These are phyloP conservation scores for Aurelia sp. DNA, from an alignment of 30 jellyfish, hydroid and myxozoan species.

Conservation along the genomic window DNA sequence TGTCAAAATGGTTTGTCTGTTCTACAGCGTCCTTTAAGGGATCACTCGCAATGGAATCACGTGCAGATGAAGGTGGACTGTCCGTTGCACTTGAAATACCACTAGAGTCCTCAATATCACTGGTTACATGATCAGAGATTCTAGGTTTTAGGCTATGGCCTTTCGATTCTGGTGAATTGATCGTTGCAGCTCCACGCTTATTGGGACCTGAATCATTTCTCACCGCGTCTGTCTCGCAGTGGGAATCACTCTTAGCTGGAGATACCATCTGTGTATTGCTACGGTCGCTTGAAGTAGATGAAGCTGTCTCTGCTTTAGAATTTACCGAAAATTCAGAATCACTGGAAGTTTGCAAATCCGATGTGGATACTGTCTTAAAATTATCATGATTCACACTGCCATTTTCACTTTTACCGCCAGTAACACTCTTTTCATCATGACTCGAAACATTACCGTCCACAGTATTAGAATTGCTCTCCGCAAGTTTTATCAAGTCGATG, in stretches of 20 bases:
- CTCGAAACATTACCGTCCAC: not conserved
- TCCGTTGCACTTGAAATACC: slow-evolving; percentile 35
- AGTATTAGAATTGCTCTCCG: not conserved
- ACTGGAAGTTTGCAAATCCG: slow-evolving; percentile 1
- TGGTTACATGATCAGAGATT: not conserved
- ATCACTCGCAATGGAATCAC: not conserved
- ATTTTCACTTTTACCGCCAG: not conserved
- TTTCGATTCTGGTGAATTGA: not conserved
- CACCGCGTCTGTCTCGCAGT: not conserved
- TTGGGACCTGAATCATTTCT: not conserved
- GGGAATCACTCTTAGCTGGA: not conserved
- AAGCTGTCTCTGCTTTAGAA: slow-evolving; percentile 10
- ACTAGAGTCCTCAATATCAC: slow-evolving; percentile 34
- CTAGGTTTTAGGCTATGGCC: not conserved
- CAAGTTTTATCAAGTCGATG: not conserved
- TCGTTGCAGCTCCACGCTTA: not conserved
- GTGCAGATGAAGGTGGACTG: slow-evolving; percentile 35
- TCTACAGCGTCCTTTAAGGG: not conserved
- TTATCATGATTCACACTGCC: not conserved
- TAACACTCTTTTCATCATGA: not conserved
- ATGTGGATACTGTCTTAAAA: not conserved
- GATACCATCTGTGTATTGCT: not conserved
- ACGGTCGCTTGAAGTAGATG: not conserved
- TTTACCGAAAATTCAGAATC: not conserved
- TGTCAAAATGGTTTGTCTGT: not conserved